A percentile compares a stretch with the other conserved stretches of the same genome.
Conservation (phyloP, 2,888 invertebrate genomes). For the Sylvicola cinctus region DNA sequence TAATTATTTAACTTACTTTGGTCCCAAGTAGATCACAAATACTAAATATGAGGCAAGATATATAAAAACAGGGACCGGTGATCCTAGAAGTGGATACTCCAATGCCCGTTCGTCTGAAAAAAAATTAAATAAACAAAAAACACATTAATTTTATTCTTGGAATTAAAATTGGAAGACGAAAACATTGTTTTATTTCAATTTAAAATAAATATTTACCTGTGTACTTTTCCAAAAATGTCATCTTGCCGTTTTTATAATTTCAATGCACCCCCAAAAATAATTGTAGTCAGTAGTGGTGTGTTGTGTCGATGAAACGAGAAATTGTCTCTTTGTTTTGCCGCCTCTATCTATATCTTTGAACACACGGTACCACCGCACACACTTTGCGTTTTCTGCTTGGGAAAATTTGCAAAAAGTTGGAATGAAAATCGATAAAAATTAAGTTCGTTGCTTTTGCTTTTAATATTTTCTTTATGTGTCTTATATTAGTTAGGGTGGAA, state of each 20-base stretch:
- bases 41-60: constrained; percentile 14
- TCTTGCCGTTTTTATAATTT: neutral
- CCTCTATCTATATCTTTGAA: too few relatives aligned
- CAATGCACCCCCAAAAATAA: neutral
- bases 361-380: too few relatives aligned
- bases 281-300: neutral
- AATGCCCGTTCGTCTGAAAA: constrained; percentile 1
- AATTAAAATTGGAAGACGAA: neutral
- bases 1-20: constrained; percentile 15
- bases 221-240: neutral
- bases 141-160: neutral
- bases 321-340: too few relatives aligned
- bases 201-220: neutral
- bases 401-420: too few relatives aligned
- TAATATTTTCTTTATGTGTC: too few relatives aligned
- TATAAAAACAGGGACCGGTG: constrained; percentile 11
- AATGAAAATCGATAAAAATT: too few relatives aligned
- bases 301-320: too few relatives aligned
- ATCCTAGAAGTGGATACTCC: constrained; percentile 7
- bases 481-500: too few relatives aligned
- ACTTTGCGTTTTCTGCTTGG: too few relatives aligned
- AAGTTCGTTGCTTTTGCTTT: too few relatives aligned
- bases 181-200: neutral
- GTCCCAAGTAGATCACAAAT: constrained; percentile 11
- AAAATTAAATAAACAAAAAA: neutral